Evolutionary conservation across 2,797 vertebrate species (phyloP).

Genomic region (Lithobates pipiens): DNA sequence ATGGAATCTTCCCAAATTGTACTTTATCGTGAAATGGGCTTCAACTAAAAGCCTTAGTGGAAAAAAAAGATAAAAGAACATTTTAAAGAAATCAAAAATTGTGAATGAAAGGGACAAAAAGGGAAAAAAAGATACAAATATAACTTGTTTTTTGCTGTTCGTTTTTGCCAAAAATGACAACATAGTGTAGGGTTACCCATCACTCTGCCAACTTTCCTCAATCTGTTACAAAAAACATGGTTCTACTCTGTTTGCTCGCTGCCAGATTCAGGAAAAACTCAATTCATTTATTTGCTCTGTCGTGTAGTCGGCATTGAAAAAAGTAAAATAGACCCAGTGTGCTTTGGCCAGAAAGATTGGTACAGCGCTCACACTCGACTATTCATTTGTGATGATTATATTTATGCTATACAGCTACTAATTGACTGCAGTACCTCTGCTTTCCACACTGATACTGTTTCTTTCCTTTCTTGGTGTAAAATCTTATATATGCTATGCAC

Average conservation of each 20-base stretch:
- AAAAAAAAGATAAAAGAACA: conserved; percentile 34
- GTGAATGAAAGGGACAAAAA: conserved; percentile 34
- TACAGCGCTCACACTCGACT: conserved; percentile 40
- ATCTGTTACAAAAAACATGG: conserved; percentile 46
- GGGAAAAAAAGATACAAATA: conserved; percentile 44
- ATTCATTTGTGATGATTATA: conserved; percentile 51
- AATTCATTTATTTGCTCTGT: conserved; percentile 45
- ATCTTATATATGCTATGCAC: too few species aligned
- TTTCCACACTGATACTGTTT: not conserved
- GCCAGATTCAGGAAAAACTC: conserved; percentile 46
- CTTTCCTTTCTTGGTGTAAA: not conserved
- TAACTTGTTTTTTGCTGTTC: conserved; percentile 33
- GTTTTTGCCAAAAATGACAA: conserved; percentile 58
- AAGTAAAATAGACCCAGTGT: conserved; percentile 45
- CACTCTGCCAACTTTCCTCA: conserved; percentile 59
- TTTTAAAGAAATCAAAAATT: conserved; percentile 14
- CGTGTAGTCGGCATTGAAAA: conserved; percentile 30
- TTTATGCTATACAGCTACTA: conserved; percentile 27
- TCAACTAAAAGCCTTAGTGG: conserved; percentile 24
- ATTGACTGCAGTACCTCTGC: conserved; percentile 18
- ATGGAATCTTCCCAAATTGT: conserved; percentile 41
- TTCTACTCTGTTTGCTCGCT: conserved; percentile 39
- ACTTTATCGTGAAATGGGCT: conserved; percentile 36
- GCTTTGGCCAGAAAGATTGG: conserved; percentile 37
- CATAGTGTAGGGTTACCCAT: conserved; percentile 46